Base-by-base conservation (phyloP, 1,140 invertebrate species). In the Drosophila subpulchrella region DNA sequence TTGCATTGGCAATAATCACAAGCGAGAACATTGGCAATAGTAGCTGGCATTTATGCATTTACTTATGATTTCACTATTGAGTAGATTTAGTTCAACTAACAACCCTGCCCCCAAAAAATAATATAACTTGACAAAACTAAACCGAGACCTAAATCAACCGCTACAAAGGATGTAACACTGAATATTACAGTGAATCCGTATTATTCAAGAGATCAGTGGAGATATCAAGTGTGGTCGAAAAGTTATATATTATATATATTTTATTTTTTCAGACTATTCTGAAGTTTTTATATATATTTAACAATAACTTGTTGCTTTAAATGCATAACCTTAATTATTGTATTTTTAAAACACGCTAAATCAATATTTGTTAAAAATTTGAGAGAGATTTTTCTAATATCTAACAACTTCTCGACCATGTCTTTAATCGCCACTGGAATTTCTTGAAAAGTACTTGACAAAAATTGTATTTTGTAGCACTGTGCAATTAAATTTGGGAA, bases 61-160 rank as follows among this genome's bases (percentile, higher is more conserved):
- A 39, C 39, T 36, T 68, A 62, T 74, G 46, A 73, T 62, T 62
- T 75, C 11, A 42, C 44, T 32, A 47, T 71, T 71, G 20, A 54
- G 57, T 74, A 75, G 56, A 75, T 62, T 75, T 75, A 75, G 67
- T 75, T 73, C 13, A 70, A 70, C 44, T 58, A 58, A 58, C 12
- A 42, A 44, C 56, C 44, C 32, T 36, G n/a, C 8, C 46, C 46
- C 20, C 17, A 17, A 20, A 20, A 44, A 17, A 62, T 36, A 3
- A 60, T 47, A 60, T 59, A 53, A 72, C 34, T 41, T 42, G 32
- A 57, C 44, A n/a, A 32, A 54, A 61, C 56, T 17, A 54, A 44
- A 71, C 24, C 34, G 20, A 47, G 17, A 51, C 55, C 53, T 1
- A 39, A 70, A 72, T 68, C 36, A 61, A 65, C n/a, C 12, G 17